phyloP scores from a whole-genome alignment of 2,888 invertebrate species.

The Oeneis ivallda region DNA sequence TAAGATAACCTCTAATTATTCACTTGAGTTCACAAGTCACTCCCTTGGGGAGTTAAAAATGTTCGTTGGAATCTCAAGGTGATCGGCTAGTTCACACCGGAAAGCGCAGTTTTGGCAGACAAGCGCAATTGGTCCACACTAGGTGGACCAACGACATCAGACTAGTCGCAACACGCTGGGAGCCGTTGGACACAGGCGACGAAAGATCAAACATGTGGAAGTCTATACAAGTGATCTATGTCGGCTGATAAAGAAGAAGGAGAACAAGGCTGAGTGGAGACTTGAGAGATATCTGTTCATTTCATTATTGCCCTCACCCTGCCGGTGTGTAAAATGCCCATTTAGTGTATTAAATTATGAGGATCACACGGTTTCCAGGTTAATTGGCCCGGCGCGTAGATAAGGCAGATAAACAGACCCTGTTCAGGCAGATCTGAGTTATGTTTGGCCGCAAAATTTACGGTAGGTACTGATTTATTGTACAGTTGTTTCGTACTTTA shows the following conservation, averaged over 20 bases:
- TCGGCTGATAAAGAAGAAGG: background rate
- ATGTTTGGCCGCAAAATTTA: constrained; percentile 31
- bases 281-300: constrained; percentile 43
- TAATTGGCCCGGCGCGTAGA: constrained; percentile 51
- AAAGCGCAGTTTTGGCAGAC: too few species aligned
- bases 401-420: constrained; percentile 37
- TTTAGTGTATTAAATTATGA: constrained; percentile 56
- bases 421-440: constrained; percentile 31
- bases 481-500: constrained; percentile 30
- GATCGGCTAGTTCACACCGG: too few species aligned
- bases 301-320: constrained; percentile 49
- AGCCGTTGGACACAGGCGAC: too few species aligned
- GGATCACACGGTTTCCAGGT: constrained; percentile 51
- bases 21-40: too few species aligned
- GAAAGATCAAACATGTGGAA: too few species aligned
- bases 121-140: too few species aligned
- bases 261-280: constrained; percentile 11
- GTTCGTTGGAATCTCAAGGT: too few species aligned
- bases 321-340: constrained; percentile 50
- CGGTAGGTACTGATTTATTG: constrained; percentile 23
- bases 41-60: too few species aligned
- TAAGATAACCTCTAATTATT: too few species aligned
- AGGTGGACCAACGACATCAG: too few species aligned
- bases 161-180: too few species aligned
- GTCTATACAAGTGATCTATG: too few species aligned